Percentiles rank a stretch among this genome's conserved stretches.
Evolutionary conservation across 2,113 vertebrate genomes (phyloP).

Genomic region (Myiopsitta monachus): DNA sequence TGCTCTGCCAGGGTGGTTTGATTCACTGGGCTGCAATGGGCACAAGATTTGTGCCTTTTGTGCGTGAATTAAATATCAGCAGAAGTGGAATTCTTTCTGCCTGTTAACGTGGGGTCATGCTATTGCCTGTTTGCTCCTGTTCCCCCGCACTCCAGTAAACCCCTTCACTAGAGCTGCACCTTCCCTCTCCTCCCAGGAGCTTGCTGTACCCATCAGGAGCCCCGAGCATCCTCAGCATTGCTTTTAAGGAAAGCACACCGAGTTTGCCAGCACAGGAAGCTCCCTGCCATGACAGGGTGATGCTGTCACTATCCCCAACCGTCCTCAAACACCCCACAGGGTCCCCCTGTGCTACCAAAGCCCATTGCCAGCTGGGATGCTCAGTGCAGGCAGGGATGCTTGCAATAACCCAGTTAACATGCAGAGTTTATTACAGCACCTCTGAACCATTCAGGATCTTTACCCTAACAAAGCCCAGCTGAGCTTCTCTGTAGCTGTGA

Average conservation of each 20-base stretch:
- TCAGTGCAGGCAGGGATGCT: neutral
- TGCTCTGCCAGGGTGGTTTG: neutral
- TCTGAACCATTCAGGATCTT: neutral
- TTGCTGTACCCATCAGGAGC: neutral
- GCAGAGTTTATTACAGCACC: neutral
- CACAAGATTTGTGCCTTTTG: neutral
- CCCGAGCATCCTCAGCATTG: rapidly evolving
- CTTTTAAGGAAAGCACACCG: neutral
- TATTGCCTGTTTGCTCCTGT: neutral
- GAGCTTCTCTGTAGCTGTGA: neutral
- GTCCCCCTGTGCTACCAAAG: neutral
- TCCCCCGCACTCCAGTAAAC: neutral
- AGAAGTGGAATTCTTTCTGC: neutral
- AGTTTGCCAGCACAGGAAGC: neutral
- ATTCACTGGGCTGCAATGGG: rapidly evolving
- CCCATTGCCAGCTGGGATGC: rapidly evolving
- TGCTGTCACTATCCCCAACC: neutral
- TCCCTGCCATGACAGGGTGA: neutral
- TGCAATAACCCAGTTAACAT: neutral
- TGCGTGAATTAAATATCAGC: neutral
- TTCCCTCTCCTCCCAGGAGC: neutral
- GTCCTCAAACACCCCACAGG: neutral
- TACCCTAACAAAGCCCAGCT: neutral
- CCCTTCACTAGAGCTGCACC: neutral
- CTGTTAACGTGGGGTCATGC: neutral